These are phyloP conservation scores for Sinocyclocheilus anophthalmus DNA, from an alignment of 2,113 vertebrate species.

Conservation along the genomic window DNA sequence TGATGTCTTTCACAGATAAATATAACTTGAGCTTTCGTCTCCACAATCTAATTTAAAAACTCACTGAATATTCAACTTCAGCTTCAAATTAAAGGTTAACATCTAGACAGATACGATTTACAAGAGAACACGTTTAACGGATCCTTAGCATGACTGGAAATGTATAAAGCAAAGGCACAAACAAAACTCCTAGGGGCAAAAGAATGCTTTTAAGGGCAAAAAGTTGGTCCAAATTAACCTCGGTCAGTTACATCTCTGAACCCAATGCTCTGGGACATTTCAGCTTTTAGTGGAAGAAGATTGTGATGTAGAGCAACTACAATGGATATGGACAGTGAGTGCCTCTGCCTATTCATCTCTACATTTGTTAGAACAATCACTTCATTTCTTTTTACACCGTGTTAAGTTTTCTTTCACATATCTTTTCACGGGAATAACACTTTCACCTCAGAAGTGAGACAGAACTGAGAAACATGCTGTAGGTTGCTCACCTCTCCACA, in stretches of 20 bases:
- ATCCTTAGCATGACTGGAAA: not conserved
- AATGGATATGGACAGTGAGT: not conserved
- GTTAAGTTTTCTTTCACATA: not conserved
- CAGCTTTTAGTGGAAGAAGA: conserved; percentile 63
- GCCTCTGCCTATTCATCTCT: conserved; percentile 8
- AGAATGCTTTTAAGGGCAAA: conserved; percentile 69
- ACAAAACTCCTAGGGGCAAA: conserved; percentile 70
- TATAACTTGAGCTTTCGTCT: not conserved
- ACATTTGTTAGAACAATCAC: not conserved
- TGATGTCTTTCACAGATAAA: not conserved
- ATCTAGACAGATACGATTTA: not conserved
- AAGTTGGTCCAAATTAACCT: conserved; percentile 74
- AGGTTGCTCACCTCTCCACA: not conserved
- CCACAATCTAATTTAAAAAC: not conserved
- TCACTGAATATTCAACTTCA: not conserved
- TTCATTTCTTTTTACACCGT: not conserved
- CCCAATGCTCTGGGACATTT: conserved; percentile 69
- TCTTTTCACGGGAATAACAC: not conserved
- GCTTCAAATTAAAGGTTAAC: not conserved
- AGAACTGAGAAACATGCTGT: conserved; percentile 8
- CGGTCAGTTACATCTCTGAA: conserved; percentile 73
- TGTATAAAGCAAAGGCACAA: not conserved
- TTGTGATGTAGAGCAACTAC: conserved; percentile 5
- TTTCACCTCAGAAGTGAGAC: conserved; percentile 13
- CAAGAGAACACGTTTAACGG: not conserved